Evolutionary conservation across 2,888 invertebrate genomes (phyloP), one percentile per base, ranked within the genome.

Genomic region (Fragum fragum): DNA sequence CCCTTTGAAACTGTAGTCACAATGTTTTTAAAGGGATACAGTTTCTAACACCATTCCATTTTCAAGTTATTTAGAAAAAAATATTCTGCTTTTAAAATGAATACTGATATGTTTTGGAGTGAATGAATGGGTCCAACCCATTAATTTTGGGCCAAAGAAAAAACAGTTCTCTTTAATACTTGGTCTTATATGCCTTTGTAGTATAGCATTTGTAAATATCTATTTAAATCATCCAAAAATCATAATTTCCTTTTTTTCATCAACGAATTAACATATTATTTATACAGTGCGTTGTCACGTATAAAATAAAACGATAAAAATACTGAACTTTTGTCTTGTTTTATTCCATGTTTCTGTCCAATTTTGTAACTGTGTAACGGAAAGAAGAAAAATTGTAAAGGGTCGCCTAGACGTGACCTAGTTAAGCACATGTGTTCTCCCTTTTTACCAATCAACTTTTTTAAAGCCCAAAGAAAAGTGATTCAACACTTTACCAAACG

Each of bases 191-290:
- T 73, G 55, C 74, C 69, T 81, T 66, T 85, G 85, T 83, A 85
- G 28, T 39, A 84, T 83, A 79, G 52, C 85, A 82, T 82, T 61
- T 85, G 85, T 85, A 85, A 57, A 85, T 85, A 85, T 76, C 80
- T 85, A 85, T 85, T 83, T 85, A 71, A 71, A 16, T 36, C 71
- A 71, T 55, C n/a, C 42, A 83, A 76, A 47, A 14, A 75, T 79
- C 70, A 79, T 66, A 18, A 18, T 47, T 47, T 47, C n/a, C 32
- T 26, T 61, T 61, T 61, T 69, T 78, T 80, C 82, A 82, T 83
- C 85, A 85, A 85, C 85, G 85, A 85, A 85, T 69, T 36, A 57
- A 68, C 59, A 80, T 72, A 63, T 82, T 83, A 83, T 85, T 82
- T 85, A 80, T 84, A 76, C 71, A 32, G 71, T 76, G 76, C 71